Evolutionary conservation across 64 coral and sea anemone species (phyloP).

Genomic region (Montipora efflorescens): DNA sequence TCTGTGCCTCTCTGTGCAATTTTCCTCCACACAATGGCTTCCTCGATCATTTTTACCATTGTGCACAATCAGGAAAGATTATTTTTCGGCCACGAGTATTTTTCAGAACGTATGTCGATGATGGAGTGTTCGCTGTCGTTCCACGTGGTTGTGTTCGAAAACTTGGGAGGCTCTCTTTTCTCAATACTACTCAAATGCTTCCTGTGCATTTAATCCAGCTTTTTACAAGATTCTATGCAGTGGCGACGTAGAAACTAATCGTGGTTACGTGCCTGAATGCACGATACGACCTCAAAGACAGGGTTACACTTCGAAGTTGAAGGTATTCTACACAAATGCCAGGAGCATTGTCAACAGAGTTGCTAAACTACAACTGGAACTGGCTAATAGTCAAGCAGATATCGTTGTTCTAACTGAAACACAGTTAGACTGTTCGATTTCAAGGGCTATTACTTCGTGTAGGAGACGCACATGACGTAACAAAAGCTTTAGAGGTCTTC

Average conservation of each 20-base stretch:
- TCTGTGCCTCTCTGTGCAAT: constrained; percentile 7
- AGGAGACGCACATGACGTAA: too few relatives aligned
- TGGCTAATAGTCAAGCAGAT: constrained; percentile 18
- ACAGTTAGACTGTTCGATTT: constrained; percentile 42
- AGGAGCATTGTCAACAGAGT: constrained; percentile 73
- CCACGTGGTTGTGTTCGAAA: neutral
- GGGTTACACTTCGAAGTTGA: constrained; percentile 6
- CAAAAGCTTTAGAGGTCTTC: too few relatives aligned
- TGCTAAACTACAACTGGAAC: constrained; percentile 27
- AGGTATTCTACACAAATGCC: constrained; percentile 47
- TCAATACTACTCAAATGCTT: constrained; percentile 2
- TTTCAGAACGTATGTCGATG: neutral
- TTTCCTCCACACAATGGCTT: neutral
- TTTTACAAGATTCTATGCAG: constrained; percentile 17
- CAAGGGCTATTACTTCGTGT: too few relatives aligned
- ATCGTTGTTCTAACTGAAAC: constrained; percentile 67
- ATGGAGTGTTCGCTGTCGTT: neutral
- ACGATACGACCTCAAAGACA: neutral
- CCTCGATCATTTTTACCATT: neutral
- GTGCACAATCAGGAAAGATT: constrained; percentile 4
- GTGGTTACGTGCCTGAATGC: constrained; percentile 10
- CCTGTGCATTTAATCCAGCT: constrained; percentile 21
- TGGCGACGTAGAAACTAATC: constrained; percentile 12
- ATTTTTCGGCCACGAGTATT: constrained; percentile 18
- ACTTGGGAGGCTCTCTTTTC: too few relatives aligned